Evolutionary conservation across 2,113 vertebrate genomes (phyloP).

Genomic region (Hyperoodon ampullatus): DNA sequence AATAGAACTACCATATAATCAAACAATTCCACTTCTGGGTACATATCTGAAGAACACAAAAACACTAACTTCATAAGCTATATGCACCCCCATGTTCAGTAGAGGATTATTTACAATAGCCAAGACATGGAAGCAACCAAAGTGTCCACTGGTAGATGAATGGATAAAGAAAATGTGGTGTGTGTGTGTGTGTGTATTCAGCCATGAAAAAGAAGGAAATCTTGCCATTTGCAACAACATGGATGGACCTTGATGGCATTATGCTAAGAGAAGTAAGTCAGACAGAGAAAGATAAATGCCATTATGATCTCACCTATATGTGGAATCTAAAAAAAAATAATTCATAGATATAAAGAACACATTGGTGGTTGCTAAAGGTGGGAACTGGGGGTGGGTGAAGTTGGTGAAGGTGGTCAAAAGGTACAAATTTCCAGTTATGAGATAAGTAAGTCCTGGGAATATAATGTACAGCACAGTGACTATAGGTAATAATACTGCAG

Average conservation of each 20-base stretch:
- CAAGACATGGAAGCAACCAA: neutral
- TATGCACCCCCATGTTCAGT: neutral
- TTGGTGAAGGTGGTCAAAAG: neutral
- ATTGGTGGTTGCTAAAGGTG: neutral
- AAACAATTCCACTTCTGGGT: neutral
- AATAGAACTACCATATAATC: neutral
- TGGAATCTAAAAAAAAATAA: neutral
- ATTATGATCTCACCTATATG: neutral
- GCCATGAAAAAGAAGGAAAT: neutral
- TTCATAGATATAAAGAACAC: neutral
- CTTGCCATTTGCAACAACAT: neutral
- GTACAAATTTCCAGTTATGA: neutral
- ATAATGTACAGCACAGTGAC: neutral
- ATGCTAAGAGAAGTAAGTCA: neutral
- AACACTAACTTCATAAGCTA: constrained; percentile 1
- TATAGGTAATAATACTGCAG: neutral
- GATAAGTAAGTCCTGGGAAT: neutral
- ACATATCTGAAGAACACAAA: neutral
- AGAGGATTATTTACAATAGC: neutral
- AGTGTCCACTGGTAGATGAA: neutral
- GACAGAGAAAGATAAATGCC: neutral
- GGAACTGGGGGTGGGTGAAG: neutral
- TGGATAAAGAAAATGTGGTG: neutral
- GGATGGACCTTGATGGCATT: neutral
- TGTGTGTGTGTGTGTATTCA: neutral